Conservation (phyloP, 1,140 invertebrate genomes). For the Laodelphax striatellus region DNA sequence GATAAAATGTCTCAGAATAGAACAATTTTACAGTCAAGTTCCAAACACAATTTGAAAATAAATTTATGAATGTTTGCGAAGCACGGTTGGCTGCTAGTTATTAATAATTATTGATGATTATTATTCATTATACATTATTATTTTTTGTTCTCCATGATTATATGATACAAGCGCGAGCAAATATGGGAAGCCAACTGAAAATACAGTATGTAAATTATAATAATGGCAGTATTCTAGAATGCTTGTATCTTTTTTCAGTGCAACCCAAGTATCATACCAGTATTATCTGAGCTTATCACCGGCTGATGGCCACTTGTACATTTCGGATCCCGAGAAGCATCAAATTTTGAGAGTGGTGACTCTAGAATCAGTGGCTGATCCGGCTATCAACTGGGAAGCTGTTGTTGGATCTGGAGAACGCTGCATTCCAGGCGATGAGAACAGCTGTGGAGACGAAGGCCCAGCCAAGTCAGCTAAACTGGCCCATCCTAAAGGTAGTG, state of each 20-base stretch:
- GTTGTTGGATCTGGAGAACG: slow-evolving; percentile 92
- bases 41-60: no score
- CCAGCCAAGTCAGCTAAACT: slow-evolving; percentile 80
- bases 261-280: slow-evolving; percentile 86
- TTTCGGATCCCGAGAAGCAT: slow-evolving; percentile 89
- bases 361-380: slow-evolving; percentile 66
- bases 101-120: no score
- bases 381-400: slow-evolving; percentile 68
- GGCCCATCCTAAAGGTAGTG: slow-evolving; percentile 85
- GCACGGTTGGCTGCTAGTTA: no score
- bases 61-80: no score
- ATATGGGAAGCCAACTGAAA: no score
- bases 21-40: no score
- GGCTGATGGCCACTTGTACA: slow-evolving; percentile 87
- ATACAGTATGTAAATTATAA: no score
- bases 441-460: slow-evolving; percentile 87
- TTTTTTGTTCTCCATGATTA: no score
- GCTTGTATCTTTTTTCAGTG: slow-evolving; percentile 40
- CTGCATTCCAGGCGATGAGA: slow-evolving; percentile 84
- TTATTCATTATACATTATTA: no score
- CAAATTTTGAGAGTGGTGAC: slow-evolving; percentile 67
- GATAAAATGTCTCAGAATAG: no score
- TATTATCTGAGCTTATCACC: slow-evolving; percentile 93
- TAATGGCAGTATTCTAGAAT: no score
- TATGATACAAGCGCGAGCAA: no score